These are phyloP conservation scores for Tenthredo livida DNA, from an alignment of 2,888 invertebrate genomes.

Conservation along the genomic window DNA sequence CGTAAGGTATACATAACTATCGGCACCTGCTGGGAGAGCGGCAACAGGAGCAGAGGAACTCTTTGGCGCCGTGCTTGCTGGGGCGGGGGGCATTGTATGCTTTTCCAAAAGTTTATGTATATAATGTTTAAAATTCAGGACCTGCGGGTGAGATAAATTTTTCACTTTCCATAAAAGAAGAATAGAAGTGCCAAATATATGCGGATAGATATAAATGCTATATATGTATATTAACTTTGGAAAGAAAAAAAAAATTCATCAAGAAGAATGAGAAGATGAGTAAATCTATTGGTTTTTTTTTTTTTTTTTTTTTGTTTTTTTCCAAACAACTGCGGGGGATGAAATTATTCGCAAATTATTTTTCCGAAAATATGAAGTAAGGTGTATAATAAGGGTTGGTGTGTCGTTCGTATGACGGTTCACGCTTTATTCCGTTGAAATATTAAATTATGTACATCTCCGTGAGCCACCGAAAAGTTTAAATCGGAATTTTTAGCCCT, in stretches of 20 bases:
- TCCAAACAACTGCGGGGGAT: background rate
- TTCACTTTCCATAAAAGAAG: background rate
- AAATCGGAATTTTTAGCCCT: background rate
- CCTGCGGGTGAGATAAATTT: background rate
- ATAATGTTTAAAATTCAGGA: background rate
- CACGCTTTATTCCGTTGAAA: slow-evolving; percentile 62
- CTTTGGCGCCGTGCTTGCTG: slow-evolving; percentile 69
- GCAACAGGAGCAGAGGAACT: slow-evolving; percentile 71
- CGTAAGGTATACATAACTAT: slow-evolving; percentile 53
- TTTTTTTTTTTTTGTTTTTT: background rate
- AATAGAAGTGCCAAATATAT: background rate
- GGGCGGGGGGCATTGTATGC: slow-evolving; percentile 59
- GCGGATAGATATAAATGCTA: background rate
- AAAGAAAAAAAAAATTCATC: background rate
- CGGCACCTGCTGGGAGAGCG: slow-evolving; percentile 66
- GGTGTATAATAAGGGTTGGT: slow-evolving; percentile 8
- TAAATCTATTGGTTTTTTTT: background rate
- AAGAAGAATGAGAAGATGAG: background rate
- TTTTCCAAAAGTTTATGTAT: background rate
- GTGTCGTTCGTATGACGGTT: slow-evolving; percentile 44
- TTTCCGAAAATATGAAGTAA: background rate
- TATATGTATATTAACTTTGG: too few relatives aligned
- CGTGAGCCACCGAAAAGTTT: slow-evolving; percentile 64
- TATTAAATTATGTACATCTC: slow-evolving; percentile 73
- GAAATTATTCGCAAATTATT: too few relatives aligned